Conservation (phyloP, 2,113 vertebrate species). For the Noctilio leporinus region DNA sequence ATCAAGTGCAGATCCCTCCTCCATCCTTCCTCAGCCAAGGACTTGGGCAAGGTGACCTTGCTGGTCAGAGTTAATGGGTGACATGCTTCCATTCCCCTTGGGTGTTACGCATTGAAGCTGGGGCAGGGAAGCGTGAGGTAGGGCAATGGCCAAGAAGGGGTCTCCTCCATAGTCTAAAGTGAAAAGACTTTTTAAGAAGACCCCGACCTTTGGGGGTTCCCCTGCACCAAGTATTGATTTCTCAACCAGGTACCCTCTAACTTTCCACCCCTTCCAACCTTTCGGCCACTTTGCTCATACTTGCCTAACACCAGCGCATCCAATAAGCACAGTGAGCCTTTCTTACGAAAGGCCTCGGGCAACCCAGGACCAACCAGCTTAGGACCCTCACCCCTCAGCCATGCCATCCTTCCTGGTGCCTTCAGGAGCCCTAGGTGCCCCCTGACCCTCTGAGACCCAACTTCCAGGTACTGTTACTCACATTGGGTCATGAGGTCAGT, state of each 20-base stretch:
- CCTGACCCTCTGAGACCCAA: background rate
- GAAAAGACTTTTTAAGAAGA: background rate
- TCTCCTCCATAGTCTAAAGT: background rate
- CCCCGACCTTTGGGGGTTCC: background rate
- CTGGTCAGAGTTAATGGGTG: background rate
- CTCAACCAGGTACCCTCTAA: background rate
- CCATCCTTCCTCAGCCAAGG: background rate
- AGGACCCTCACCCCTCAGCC: rapidly evolving
- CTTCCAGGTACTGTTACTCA: too few relatives aligned
- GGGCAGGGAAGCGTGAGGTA: background rate
- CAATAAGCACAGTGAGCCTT: background rate
- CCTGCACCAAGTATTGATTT: background rate
- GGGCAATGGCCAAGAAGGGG: background rate
- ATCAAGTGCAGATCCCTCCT: background rate
- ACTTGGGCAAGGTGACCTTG: background rate
- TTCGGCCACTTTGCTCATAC: background rate
- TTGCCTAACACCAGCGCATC: background rate
- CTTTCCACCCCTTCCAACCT: background rate
- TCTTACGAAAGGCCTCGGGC: background rate
- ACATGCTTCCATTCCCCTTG: background rate
- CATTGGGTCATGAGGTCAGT: background rate
- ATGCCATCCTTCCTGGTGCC: background rate
- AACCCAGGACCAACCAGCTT: background rate
- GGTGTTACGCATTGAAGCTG: background rate
- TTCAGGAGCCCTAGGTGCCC: background rate